Base-by-base conservation (phyloP, 2,113 vertebrate species). In the Cyanoderma ruficeps region DNA sequence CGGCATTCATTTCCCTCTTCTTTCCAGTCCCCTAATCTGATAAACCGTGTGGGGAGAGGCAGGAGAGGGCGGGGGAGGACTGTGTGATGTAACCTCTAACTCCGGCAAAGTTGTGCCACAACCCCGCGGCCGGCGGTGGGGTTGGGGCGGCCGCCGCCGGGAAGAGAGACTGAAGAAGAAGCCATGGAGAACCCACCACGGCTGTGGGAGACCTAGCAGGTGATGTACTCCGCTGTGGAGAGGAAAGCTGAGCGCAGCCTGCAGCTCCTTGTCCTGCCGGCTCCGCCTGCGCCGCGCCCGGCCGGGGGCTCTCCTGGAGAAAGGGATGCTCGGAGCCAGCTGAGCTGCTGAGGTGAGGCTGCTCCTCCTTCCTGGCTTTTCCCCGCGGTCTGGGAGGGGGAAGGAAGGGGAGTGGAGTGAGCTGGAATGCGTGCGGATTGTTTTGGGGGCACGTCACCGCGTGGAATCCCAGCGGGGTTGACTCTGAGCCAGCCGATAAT, bases 111-210 rank as follows among this genome's bases (percentile, higher is more conserved):
- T 37, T 46, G 19, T 1, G 4, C 47, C 4, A 15, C 52, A 20
- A 0, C 22, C 37, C 15, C 15, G 0, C 11, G 24, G 82, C 82
- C 55, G 3, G 0, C 1, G 0, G 28, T 4, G 52, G 25, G 7
- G 9, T 71, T n/a, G 28, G 24, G 24, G 49, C 28, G 59, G 41
- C 28, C 46, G 12, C 81, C 0, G 0, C 15, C 2, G 37, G 15
- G 7, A 46, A 42, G 13, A 49, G 47, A 49, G 10, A 9, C 31
- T 6, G 24, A 42, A 30, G 46, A 24, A 49, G 57, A 30, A 15
- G n/a, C 12, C 1, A 1, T 5, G 44, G 47, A 72, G 69, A 60
- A 60, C 41, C 39, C 46, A 33, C 12, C 79, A 12, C 2, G 7
- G 42, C 82, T 31, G 13, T 2, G 35, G n/a, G 39, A 60, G 59